phyloP scores from a whole-genome alignment of 2,113 vertebrate species.

The Varanus salvator region DNA sequence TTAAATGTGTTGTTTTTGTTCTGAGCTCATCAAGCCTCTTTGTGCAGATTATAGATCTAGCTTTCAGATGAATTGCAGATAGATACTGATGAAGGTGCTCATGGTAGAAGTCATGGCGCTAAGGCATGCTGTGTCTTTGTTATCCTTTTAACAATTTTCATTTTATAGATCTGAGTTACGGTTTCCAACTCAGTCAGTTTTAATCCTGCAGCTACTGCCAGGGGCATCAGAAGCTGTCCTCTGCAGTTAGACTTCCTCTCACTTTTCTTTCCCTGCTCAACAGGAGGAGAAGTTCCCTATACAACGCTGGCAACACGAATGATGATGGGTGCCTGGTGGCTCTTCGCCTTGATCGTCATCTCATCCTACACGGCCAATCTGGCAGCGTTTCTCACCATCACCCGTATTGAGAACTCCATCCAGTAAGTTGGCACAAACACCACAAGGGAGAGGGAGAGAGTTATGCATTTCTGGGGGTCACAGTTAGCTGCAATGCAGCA shows the following conservation, averaged over 20 bases:
- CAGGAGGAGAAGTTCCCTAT: constrained; percentile 96
- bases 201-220: background rate
- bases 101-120: constrained; percentile 16
- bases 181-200: background rate
- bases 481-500: background rate
- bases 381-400: constrained; percentile 98
- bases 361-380: constrained; percentile 98
- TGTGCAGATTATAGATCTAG: constrained; percentile 11
- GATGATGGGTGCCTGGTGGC: constrained; percentile 99
- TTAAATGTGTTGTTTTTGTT: constrained; percentile 44
- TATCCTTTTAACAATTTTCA: constrained; percentile 7
- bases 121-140: background rate
- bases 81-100: constrained; percentile 18
- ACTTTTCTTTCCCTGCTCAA: constrained; percentile 56
- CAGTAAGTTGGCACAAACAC: constrained; percentile 86
- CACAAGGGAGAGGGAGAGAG: background rate
- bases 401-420: constrained; percentile 96
- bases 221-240: constrained; percentile 10
- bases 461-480: too few species aligned
- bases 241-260: constrained; percentile 9
- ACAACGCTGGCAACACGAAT: constrained; percentile 95
- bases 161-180: background rate
- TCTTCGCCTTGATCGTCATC: constrained; percentile 97
- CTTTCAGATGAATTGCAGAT: constrained; percentile 39
- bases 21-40: constrained; percentile 35